A percentile compares a stretch with the other conserved stretches of the same genome.
These are phyloP conservation scores for Drosophila micromelanica DNA, from an alignment of 1,140 invertebrate genomes.

Conservation along the genomic window DNA sequence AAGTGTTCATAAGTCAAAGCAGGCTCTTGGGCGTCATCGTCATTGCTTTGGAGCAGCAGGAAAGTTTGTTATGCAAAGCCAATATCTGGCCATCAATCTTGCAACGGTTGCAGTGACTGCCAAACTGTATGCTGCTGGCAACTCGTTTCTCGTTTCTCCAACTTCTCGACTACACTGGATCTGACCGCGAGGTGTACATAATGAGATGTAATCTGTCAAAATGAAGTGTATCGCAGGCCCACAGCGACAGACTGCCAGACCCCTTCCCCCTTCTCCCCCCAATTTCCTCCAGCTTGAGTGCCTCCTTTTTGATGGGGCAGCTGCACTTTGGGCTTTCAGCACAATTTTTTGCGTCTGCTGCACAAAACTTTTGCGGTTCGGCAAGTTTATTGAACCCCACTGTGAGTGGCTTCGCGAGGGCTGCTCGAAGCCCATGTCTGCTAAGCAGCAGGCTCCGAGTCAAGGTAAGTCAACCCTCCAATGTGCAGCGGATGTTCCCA, in stretches of 20 bases:
- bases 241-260: slow-evolving; percentile 31
- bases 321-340: slow-evolving; percentile 41
- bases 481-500: slow-evolving; percentile 65
- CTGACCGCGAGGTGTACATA: slow-evolving; percentile 74
- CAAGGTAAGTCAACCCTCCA: slow-evolving; percentile 49
- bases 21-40: slow-evolving; percentile 12
- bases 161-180: neutral
- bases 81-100: slow-evolving; percentile 71
- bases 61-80: slow-evolving; percentile 71
- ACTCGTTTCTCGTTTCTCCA: slow-evolving; percentile 63
- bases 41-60: slow-evolving; percentile 10
- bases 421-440: slow-evolving; percentile 26
- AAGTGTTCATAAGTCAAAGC: slow-evolving; percentile 66
- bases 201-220: slow-evolving; percentile 83
- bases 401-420: slow-evolving; percentile 49
- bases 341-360: slow-evolving; percentile 38
- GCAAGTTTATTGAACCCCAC: slow-evolving; percentile 72
- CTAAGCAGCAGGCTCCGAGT: neutral
- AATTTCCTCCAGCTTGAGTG: slow-evolving; percentile 12
- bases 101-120: slow-evolving; percentile 35
- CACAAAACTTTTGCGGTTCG: slow-evolving; percentile 52
- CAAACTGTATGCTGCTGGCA: slow-evolving; percentile 45
- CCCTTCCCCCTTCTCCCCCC: slow-evolving; percentile 5
- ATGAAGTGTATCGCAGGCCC: slow-evolving; percentile 75
- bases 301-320: slow-evolving; percentile 16